Base-by-base conservation (phyloP, 2,113 vertebrate species). In the Vombatus ursinus region DNA sequence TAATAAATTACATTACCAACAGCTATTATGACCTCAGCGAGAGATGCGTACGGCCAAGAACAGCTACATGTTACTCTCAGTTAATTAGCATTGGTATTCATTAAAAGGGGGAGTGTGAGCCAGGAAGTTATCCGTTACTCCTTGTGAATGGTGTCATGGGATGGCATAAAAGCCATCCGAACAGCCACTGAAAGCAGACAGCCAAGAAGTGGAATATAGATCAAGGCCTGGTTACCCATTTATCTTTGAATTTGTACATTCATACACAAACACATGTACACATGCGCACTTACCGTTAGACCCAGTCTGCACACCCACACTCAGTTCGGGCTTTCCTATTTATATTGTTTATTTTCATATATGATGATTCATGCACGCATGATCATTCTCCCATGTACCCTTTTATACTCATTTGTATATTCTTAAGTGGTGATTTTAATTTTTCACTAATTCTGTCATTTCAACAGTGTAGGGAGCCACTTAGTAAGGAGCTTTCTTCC, bases 61-160 rank as follows among this genome's bases (percentile, higher is more conserved):
- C 91, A 98, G 96, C 96, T 98, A 61, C 96, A 92, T 96, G 95
- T 98, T 97, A 97, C 98, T 98, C 98, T 98, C 98, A 98, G 98
- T 95, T 98, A 98, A 98, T 99, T 98, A 98, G 96, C 51, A 48
- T 95, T 97, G 96, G 95, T 96, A 96, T 96, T 98, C 22, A 12
- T 98, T 98, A 97, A 93, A 95, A 96, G 93, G 98, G 95, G 93
- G 98, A 97, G 94, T 94, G 96, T 95, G 94, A 97, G 96, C 92
- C 97, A 90, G 95, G 97, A 98, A 97, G 89, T 2, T 50, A 96
- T 94, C 61, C 92, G 96, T 97, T 96, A 94, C 57, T 95, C 95
- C 95, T 92, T 96, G 61, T 94, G 94, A 95, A 93, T 0, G 0
- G 95, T 97, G 93, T 94, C 10, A 24, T 94, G 94, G 97, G 91